phyloP scores from a whole-genome alignment of 1,140 invertebrate genomes.

The Anoplophora glabripennis region DNA sequence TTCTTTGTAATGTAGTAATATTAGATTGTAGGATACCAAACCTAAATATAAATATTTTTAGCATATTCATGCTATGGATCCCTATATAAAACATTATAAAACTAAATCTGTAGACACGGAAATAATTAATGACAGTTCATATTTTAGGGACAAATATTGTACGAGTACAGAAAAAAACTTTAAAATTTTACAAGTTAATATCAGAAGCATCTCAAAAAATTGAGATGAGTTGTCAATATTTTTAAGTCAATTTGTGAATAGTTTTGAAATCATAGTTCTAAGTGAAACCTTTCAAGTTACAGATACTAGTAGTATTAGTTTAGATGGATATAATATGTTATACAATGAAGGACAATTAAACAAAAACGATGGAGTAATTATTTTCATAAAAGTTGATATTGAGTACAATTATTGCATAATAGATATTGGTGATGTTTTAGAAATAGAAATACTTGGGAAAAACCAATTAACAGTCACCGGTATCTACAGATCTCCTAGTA shows the following conservation, averaged over 20 bases:
- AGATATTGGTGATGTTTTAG: neutral
- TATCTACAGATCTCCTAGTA: slow-evolving; percentile 4
- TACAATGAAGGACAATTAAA: slow-evolving; percentile 1
- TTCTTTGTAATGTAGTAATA: no score
- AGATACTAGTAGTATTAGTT: neutral
- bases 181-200: slow-evolving; percentile 4
- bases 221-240: neutral
- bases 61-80: neutral
- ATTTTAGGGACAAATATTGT: neutral
- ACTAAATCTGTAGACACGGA: neutral
- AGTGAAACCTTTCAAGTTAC: neutral
- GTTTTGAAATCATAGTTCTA: slow-evolving; percentile 5
- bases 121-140: neutral
- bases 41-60: no score
- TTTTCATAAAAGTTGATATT: neutral
- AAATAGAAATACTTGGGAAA: neutral
- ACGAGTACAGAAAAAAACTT: neutral
- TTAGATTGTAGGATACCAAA: no score
- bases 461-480: slow-evolving; percentile 5
- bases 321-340: slow-evolving; percentile 3
- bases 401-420: neutral
- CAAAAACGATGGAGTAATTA: slow-evolving; percentile 2
- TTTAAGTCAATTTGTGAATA: neutral
- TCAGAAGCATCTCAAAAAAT: slow-evolving; percentile 1
- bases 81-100: slow-evolving; percentile 2